phyloP scores from a whole-genome alignment of 2,797 vertebrate genomes.

The Alectoris magna region DNA sequence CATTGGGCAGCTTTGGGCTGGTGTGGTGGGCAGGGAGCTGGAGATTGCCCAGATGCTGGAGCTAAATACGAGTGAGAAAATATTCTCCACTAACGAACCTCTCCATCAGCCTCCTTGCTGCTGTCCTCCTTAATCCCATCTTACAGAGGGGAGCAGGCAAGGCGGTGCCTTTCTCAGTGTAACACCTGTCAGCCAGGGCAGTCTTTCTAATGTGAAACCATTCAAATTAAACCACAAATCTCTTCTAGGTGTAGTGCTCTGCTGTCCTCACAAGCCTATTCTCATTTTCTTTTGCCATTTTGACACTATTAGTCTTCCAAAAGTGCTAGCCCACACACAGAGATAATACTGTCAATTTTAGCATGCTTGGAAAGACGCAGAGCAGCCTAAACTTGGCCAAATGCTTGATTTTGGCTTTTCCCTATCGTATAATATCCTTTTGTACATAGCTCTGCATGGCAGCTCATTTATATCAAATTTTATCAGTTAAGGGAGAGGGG shows the following conservation, averaged over 20 bases:
- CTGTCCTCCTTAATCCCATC: neutral
- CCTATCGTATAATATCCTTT: neutral
- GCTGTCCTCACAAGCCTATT: constrained; percentile 9
- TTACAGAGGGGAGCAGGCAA: neutral
- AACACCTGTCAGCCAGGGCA: neutral
- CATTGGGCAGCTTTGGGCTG: neutral
- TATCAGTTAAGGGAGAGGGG: neutral
- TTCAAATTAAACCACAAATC: constrained; percentile 55
- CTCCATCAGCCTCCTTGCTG: neutral
- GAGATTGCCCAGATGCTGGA: neutral
- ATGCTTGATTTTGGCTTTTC: constrained; percentile 50
- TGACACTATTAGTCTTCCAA: constrained; percentile 40
- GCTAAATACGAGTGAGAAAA: neutral
- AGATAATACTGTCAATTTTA: constrained; percentile 58
- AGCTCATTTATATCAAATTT: constrained; percentile 35
- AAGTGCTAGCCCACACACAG: neutral
- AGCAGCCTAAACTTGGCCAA: constrained; percentile 26
- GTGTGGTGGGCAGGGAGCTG: neutral
- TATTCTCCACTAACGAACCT: neutral
- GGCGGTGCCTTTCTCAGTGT: neutral
- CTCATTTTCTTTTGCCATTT: constrained; percentile 2
- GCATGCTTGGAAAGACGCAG: neutral
- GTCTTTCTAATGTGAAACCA: neutral
- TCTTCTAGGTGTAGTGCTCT: neutral
- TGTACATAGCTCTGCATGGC: neutral